Percentiles rank a stretch among this genome's conserved stretches.
Conservation (phyloP, 2,113 vertebrate species). For the Macroglossus sobrinus region DNA sequence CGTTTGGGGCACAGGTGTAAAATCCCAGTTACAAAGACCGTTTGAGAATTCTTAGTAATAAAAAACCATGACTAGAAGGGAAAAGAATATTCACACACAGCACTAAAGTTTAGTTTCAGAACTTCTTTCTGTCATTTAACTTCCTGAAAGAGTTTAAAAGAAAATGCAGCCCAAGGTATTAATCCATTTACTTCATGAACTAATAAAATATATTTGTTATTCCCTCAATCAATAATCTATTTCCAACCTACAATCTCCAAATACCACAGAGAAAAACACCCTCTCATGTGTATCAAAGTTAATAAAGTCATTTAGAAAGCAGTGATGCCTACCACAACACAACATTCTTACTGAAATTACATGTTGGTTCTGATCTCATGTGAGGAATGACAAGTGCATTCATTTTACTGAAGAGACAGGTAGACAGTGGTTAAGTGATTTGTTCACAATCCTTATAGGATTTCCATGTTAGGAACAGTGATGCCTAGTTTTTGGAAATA, state of each 20-base stretch:
- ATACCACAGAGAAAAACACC: conserved; percentile 8
- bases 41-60: not conserved
- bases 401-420: conserved; percentile 8
- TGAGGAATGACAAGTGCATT: conserved; percentile 10
- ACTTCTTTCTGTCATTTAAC: conserved; percentile 14
- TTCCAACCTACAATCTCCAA: conserved; percentile 4
- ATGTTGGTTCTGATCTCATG: not conserved
- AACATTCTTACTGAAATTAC: conserved; percentile 28
- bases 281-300: not conserved
- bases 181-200: conserved; percentile 22
- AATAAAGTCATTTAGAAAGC: conserved; percentile 30
- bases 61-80: not conserved
- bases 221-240: conserved; percentile 17
- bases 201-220: conserved; percentile 40
- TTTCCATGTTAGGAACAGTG: not conserved
- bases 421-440: not conserved
- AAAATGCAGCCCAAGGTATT: conserved; percentile 30
- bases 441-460: not conserved
- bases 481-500: not conserved
- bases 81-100: not conserved
- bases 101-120: not conserved
- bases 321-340: not conserved
- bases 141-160: conserved; percentile 22
- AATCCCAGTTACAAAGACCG: not conserved
- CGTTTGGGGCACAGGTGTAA: not conserved